Evolutionary conservation across 2,888 invertebrate genomes (phyloP).

Genomic region (Polylopha cassiicola): DNA sequence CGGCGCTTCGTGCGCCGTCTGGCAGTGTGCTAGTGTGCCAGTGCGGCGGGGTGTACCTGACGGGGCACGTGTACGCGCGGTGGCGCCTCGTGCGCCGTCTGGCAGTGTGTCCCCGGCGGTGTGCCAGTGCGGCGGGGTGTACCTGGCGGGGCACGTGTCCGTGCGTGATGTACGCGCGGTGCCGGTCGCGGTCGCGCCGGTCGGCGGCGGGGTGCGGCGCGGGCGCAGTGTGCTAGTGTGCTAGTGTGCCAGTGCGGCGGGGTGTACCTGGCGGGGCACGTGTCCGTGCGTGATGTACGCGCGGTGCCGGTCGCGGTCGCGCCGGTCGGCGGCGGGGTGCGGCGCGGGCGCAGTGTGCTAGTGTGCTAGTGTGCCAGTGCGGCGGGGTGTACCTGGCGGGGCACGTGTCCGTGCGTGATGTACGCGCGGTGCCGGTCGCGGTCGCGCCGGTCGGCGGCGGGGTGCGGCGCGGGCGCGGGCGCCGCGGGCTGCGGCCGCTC

Average conservation of each 20-base stretch:
- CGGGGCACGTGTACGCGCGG: too few relatives aligned
- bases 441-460: constrained; percentile 38
- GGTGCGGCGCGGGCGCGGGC: constrained; percentile 41
- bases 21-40: background rate
- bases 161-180: background rate
- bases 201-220: too few relatives aligned
- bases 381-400: background rate
- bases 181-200: background rate
- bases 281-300: constrained; percentile 25
- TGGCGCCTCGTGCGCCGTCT: too few relatives aligned
- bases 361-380: background rate
- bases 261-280: constrained; percentile 24
- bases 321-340: background rate
- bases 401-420: constrained; percentile 37
- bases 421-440: constrained; percentile 27
- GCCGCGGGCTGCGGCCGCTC: constrained; percentile 47
- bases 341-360: background rate
- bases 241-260: too few relatives aligned
- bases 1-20: background rate
- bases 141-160: too few relatives aligned
- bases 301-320: background rate
- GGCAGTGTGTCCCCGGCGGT: too few relatives aligned
- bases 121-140: too few relatives aligned
- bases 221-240: too few relatives aligned
- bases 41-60: too few relatives aligned